A percentile compares a stretch with the other conserved stretches of the same genome.
phyloP scores from a whole-genome alignment of 2,797 vertebrate genomes.

The Buceros bicornis region DNA sequence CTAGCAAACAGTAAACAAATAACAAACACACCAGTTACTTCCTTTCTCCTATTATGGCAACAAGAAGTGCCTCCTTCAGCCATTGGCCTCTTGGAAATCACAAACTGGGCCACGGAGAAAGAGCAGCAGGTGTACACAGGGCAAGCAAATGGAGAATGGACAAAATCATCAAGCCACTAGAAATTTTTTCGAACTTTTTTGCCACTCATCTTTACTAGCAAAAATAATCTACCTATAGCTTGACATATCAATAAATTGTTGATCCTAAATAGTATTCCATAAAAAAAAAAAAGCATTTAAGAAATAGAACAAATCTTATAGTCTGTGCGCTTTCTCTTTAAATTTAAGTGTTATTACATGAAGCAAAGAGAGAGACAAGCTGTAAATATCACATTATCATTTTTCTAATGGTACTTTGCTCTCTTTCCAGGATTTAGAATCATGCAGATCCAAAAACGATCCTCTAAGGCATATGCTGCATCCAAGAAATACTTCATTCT shows the following conservation, averaged over 20 bases:
- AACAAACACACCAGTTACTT: not conserved
- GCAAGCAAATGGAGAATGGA: not conserved
- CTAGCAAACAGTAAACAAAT: not conserved
- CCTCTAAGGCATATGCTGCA: not conserved
- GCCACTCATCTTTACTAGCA: not conserved
- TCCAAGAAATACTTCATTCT: not conserved
- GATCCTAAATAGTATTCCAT: not conserved
- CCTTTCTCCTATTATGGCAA: not conserved
- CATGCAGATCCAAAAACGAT: not conserved
- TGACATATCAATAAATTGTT: not conserved
- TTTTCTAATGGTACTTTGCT: not conserved
- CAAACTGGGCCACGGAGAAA: not conserved
- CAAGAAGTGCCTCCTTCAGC: not conserved
- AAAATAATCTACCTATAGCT: not conserved
- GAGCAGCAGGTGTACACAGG: not conserved
- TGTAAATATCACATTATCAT: not conserved
- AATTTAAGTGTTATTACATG: not conserved
- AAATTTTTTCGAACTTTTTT: not conserved
- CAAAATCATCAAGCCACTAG: not conserved
- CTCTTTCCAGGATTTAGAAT: not conserved
- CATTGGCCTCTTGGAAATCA: not conserved
- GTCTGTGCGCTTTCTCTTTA: not conserved
- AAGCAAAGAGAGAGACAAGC: not conserved
- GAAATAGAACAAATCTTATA: not conserved
- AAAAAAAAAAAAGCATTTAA: rapidly evolving